phyloP scores from a whole-genome alignment of 1,140 invertebrate genomes.

The Macrocentrus cingulum region DNA sequence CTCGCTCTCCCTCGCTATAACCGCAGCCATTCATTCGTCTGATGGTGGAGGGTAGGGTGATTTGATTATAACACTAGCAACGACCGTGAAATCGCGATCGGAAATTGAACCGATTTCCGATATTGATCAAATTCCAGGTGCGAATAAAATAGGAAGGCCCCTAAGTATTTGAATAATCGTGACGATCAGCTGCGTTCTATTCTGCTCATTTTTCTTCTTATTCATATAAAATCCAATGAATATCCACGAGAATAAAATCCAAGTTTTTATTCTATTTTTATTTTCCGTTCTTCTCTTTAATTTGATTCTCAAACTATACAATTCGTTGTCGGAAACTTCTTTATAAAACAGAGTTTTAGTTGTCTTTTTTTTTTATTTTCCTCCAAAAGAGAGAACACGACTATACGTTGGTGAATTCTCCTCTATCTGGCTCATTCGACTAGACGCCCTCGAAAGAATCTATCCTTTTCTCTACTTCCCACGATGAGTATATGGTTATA shows the following conservation, averaged over 20 bases:
- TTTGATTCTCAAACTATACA: too few relatives aligned
- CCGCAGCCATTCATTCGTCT: background rate
- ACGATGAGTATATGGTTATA: slow-evolving; percentile 35
- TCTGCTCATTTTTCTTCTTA: background rate
- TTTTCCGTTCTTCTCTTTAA: too few relatives aligned
- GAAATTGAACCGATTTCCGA: slow-evolving; percentile 24
- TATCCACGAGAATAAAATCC: background rate
- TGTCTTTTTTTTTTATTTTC: too few relatives aligned
- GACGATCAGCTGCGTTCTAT: background rate
- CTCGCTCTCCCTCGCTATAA: background rate
- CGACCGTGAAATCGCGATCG: slow-evolving; percentile 20
- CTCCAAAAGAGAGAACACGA: too few relatives aligned
- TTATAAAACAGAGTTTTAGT: too few relatives aligned
- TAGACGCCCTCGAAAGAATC: too few relatives aligned
- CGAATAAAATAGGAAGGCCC: background rate
- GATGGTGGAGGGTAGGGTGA: background rate
- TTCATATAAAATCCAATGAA: background rate
- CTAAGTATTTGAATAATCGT: slow-evolving; percentile 15
- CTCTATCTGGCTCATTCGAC: too few relatives aligned
- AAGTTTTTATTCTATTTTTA: too few relatives aligned
- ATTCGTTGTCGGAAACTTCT: too few relatives aligned
- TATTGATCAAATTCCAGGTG: slow-evolving; percentile 11
- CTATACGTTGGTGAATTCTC: too few relatives aligned
- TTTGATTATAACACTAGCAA: slow-evolving; percentile 21
- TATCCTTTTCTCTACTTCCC: slow-evolving; percentile 26